phyloP scores from a whole-genome alignment of 2,888 invertebrate species.

The Piscicola geometra region DNA sequence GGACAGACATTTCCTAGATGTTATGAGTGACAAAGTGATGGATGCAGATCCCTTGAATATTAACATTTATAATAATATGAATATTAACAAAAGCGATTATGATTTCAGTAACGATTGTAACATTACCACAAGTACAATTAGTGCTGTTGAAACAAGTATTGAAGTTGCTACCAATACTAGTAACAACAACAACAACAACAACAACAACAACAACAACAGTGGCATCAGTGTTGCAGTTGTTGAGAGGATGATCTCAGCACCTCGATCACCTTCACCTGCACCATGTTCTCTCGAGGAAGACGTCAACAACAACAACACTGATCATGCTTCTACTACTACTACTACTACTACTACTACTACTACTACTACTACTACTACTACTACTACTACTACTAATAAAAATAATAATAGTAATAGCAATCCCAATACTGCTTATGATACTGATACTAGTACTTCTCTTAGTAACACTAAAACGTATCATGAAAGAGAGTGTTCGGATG shows the following conservation, averaged over 20 bases:
- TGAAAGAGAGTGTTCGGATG: too few relatives aligned
- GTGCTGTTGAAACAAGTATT: too few relatives aligned
- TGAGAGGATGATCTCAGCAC: slow-evolving; percentile 32
- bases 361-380: too few relatives aligned
- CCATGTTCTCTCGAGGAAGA: too few relatives aligned
- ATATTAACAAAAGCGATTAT: not conserved
- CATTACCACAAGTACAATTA: too few relatives aligned
- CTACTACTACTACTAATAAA: too few relatives aligned
- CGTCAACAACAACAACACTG: not conserved
- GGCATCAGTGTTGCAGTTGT: not conserved
- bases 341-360: too few relatives aligned
- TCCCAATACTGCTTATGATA: too few relatives aligned
- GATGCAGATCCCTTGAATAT: not conserved
- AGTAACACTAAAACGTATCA: too few relatives aligned
- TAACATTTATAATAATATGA: not conserved
- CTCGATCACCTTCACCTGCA: slow-evolving; percentile 32
- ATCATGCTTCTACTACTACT: not conserved
- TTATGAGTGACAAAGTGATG: not conserved
- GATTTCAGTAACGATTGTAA: too few relatives aligned
- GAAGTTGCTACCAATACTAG: not conserved
- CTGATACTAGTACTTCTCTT: too few relatives aligned
- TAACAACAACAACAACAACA: slow-evolving; percentile 21
- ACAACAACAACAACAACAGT: slow-evolving; percentile 8
- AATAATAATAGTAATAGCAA: too few relatives aligned
- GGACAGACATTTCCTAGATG: slow-evolving; percentile 25